Evolutionary conservation across 1,140 invertebrate genomes (phyloP), one percentile per base, ranked within the genome.

Genomic region (Alviniconcha marisindica): DNA sequence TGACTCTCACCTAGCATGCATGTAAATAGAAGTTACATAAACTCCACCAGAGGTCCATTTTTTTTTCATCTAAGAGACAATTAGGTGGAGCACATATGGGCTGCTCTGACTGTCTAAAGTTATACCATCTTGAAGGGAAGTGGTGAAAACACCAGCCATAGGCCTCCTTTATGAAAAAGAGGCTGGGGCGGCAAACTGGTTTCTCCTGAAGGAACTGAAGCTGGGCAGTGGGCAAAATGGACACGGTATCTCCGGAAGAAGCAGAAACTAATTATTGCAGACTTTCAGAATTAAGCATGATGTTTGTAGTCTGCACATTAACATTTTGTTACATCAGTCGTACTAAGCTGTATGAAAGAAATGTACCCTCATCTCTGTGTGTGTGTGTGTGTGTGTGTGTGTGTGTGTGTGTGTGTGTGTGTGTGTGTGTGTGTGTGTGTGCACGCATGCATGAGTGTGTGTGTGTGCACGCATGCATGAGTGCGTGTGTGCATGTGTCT

Each of bases 241-340:
- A n/a, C n/a, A n/a, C n/a, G n/a, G n/a, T n/a, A n/a, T n/a, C n/a
- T n/a, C n/a, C n/a, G n/a, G n/a, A n/a, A n/a, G n/a, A n/a, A n/a
- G n/a, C n/a, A n/a, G n/a, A n/a, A n/a, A n/a, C n/a, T n/a, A n/a
- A n/a, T n/a, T n/a, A n/a, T n/a, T n/a, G n/a, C n/a, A n/a, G n/a
- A 51, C 48, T 51, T 12, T 21, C 21, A 51, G 10, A 12, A 51
- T 21, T 66, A 86, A 14, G 63, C 36, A 84, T 85, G 28, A 36
- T 87, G 4, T 56, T 89, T 15, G 83, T 89, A 33, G 86, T 85
- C 10, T 83, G 84, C 40, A 84, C 83, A n/a, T 74, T 89, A 1
- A 60, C 79, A 12, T 80, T 83, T 28, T 21, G 69, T 36, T 48
- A 84, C 33, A 87, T 87, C 2, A 28, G 63, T 2, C 77, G 82